Percentiles rank a stretch among this genome's conserved stretches.
Conservation (phyloP, 37 sponge, comb jelly and placozoan genomes). For the Ianthella basta region DNA sequence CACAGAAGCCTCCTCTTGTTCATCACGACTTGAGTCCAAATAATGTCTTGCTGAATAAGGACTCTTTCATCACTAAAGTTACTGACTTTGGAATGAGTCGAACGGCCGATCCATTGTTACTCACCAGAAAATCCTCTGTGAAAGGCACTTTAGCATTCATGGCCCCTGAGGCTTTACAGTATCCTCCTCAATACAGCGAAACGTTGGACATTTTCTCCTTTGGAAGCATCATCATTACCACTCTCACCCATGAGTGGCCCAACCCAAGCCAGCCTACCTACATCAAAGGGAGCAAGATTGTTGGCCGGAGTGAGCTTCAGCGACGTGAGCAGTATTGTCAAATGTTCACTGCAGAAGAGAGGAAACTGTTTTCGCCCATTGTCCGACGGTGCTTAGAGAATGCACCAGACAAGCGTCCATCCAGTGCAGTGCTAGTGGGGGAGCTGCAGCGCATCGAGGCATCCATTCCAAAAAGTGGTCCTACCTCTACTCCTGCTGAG, state of each 20-base stretch:
- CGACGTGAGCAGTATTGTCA: background rate
- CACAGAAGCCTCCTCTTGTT: background rate
- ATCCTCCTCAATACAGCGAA: background rate
- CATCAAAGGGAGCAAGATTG: background rate
- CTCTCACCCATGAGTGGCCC: conserved; percentile 11
- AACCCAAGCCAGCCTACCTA: background rate
- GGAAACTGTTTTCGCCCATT: background rate
- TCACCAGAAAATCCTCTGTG: background rate
- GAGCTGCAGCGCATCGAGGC: background rate
- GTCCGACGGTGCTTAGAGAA: background rate
- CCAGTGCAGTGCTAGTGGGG: background rate
- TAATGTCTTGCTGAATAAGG: background rate
- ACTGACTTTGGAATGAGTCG: conserved; percentile 7
- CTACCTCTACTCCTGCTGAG: too few species aligned
- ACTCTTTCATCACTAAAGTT: background rate
- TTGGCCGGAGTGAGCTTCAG: background rate
- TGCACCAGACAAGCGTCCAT: background rate
- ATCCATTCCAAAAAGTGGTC: too few species aligned
- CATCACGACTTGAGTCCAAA: background rate
- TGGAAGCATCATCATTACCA: background rate
- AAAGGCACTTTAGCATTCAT: conserved; percentile 7
- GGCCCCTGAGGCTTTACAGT: background rate
- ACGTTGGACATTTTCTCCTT: background rate
- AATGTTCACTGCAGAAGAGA: background rate
- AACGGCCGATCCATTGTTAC: background rate